Percentiles rank a stretch among this genome's conserved stretches.
Conservation (phyloP, 2,888 invertebrate species). For the Phaedon cochleariae region DNA sequence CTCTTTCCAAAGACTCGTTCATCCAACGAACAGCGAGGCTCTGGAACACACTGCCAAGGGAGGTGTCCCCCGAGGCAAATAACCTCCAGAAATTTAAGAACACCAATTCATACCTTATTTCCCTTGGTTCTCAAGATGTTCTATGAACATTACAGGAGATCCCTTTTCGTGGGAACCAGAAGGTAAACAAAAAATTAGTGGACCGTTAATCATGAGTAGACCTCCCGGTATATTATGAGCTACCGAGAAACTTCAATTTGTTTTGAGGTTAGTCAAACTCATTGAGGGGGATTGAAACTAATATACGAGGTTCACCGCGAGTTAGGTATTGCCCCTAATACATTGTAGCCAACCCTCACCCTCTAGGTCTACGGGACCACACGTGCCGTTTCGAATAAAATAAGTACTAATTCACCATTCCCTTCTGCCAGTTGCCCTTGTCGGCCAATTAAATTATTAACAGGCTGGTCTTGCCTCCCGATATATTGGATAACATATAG, state of each 20-base stretch:
- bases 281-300: constrained; percentile 5
- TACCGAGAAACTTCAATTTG: constrained; percentile 1
- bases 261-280: constrained; percentile 3
- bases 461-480: constrained; percentile 35
- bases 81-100: too few species aligned
- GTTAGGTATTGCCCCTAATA: constrained; percentile 35
- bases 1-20: too few species aligned
- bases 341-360: constrained; percentile 51
- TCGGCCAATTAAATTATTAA: constrained; percentile 50
- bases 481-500: constrained; percentile 22
- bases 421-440: constrained; percentile 38
- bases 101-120: too few species aligned
- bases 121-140: too few species aligned
- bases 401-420: constrained; percentile 50
- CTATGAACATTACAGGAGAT: too few species aligned
- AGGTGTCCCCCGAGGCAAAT: too few species aligned
- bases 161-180: too few species aligned
- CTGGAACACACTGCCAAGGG: too few species aligned
- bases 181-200: too few species aligned
- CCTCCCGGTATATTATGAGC: not conserved
- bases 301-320: constrained; percentile 23
- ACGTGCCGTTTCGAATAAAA: constrained; percentile 52
- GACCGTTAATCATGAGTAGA: too few species aligned
- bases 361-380: constrained; percentile 29
- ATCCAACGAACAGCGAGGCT: too few species aligned